Conservation (phyloP, 1,140 invertebrate genomes). For the Caerostris darwini region DNA sequence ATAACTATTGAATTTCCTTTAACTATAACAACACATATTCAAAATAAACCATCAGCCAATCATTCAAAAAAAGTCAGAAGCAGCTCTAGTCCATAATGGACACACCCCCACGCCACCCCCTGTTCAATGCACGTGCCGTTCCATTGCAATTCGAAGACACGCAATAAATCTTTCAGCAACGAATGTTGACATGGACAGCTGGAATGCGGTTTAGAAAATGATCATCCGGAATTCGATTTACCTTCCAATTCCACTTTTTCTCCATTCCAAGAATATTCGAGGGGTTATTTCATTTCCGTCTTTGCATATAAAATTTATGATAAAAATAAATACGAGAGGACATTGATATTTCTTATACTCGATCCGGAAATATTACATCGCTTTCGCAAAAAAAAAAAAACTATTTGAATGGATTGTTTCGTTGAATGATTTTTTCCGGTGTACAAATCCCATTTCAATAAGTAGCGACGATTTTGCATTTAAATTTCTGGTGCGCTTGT, state of each 20-base stretch:
- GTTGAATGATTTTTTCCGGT: neutral
- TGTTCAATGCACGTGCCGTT: neutral
- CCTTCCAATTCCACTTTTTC: neutral
- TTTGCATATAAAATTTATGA: slow-evolving; percentile 1
- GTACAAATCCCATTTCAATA: neutral
- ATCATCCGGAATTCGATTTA: neutral
- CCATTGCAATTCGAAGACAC: neutral
- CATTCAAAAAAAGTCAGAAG: too few species aligned
- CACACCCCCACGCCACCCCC: too few species aligned
- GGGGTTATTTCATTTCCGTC: neutral
- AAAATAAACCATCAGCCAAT: too few species aligned
- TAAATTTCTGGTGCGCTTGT: neutral
- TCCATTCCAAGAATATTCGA: neutral
- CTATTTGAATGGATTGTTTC: neutral
- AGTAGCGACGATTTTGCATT: neutral
- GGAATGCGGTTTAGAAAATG: slow-evolving; percentile 20
- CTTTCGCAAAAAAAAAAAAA: neutral
- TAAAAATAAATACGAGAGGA: neutral
- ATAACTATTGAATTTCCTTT: too few species aligned
- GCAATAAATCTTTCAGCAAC: neutral
- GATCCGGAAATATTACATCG: slow-evolving; percentile 11
- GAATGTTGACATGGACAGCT: neutral
- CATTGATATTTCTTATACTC: neutral
- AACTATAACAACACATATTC: too few species aligned
- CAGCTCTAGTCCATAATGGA: too few species aligned